Evolutionary conservation across 2,797 vertebrate species (phyloP), one percentile per base, ranked within the genome.

Genomic region (Catostomus latipinnis): DNA sequence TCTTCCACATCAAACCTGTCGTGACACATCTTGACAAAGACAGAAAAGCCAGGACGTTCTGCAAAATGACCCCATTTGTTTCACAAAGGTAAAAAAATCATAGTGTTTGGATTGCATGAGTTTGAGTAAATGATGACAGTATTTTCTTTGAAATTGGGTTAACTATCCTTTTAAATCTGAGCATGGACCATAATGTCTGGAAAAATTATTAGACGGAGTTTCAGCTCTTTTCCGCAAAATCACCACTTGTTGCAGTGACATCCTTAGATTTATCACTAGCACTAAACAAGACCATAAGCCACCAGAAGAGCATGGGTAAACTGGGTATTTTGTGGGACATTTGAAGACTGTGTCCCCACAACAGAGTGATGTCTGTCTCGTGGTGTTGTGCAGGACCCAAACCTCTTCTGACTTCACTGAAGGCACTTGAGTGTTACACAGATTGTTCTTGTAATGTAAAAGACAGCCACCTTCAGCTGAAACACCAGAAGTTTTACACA

Each of bases 371-470:
- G 57, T 73, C 62, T 66, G 74, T 76, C 57, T 71, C 71, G 73
- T 86, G 81, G 83, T 84, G 86, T 86, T 89, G 84, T 86, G 82
- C 76, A 71, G 88, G 84, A 46, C 85, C 84, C 82, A 87, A 82
- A 90, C 88, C 89, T 90, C 87, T 91, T 91, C 88, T 90, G 92
- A 91, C 88, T 86, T 89, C 71, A 91, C 88, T 91, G 87, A 87
- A 86, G 85, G 86, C 22, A 86, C 88, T 92, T 81, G 83, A 89
- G 87, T 90, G 90, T 90, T 88, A 85, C 88, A 86, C 87, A 88
- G 85, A 92, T 90, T 91, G 87, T 93, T 92, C 91, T 88, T 84
- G 84, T 84, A 88, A 90, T 88, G 91, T 89, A 87, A 92, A 88
- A 90, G 86, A 89, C 83, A 89, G 86, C 82, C 89, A 80, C 82